Evolutionary conservation across 2,113 vertebrate species (phyloP).

Genomic region (Lathamus discolor): DNA sequence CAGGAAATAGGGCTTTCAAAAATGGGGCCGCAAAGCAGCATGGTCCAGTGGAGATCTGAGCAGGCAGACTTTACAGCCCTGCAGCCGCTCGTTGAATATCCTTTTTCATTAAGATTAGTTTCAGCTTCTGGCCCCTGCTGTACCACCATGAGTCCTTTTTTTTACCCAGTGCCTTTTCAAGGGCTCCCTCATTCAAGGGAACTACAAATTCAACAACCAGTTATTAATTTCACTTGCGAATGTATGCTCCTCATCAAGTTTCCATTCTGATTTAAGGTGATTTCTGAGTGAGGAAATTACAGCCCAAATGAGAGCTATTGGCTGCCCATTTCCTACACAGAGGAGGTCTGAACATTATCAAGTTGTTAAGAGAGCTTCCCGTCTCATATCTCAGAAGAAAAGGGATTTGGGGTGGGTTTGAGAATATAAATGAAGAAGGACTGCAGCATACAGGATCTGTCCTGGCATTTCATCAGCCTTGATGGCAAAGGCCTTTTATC

Average conservation of each 20-base stretch:
- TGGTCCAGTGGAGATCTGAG: neutral
- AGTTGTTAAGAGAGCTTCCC: neutral
- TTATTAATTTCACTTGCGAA: slow-evolving; percentile 14
- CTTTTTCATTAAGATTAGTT: slow-evolving; percentile 31
- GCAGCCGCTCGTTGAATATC: neutral
- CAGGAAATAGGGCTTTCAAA: slow-evolving; percentile 46
- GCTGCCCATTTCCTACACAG: neutral
- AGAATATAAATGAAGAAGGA: neutral
- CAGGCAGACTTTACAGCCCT: slow-evolving; percentile 12
- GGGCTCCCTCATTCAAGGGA: neutral
- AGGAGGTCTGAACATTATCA: neutral
- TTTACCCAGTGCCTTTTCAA: neutral
- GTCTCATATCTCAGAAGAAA: neutral
- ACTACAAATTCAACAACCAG: neutral
- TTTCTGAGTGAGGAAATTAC: slow-evolving; percentile 36
- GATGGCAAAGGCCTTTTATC: neutral
- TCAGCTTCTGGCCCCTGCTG: neutral
- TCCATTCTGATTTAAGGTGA: neutral
- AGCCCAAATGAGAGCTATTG: neutral
- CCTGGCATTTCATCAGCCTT: neutral
- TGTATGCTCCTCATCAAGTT: neutral
- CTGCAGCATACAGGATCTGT: neutral
- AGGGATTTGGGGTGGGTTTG: neutral
- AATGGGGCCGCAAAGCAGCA: neutral
- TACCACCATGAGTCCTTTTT: neutral